Percentiles rank a stretch among this genome's conserved stretches.
Evolutionary conservation across 2,888 invertebrate species (phyloP).

Genomic region (Andricus curvator): DNA sequence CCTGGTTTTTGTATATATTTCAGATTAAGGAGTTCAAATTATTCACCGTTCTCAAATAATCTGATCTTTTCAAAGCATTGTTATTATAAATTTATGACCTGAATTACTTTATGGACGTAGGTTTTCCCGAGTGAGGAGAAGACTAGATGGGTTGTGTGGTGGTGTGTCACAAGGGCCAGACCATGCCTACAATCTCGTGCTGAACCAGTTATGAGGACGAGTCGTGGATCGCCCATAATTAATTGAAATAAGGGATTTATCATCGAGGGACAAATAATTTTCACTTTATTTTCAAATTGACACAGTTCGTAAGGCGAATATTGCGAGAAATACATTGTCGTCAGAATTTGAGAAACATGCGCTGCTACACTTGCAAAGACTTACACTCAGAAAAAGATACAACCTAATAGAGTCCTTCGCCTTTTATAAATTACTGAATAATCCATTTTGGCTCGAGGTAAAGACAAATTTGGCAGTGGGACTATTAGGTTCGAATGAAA

Average conservation of each 20-base stretch:
- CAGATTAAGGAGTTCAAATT: no score
- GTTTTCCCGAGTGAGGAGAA: no score
- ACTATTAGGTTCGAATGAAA: conserved; percentile 16
- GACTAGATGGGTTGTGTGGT: no score
- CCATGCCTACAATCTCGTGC: no score
- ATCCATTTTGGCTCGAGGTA: not conserved
- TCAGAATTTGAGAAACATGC: conserved; percentile 27
- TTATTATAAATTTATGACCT: no score
- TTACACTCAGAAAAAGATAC: conserved; percentile 30
- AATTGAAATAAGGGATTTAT: not conserved
- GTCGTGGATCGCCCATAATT: no score
- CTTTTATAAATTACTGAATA: not conserved
- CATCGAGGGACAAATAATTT: not conserved
- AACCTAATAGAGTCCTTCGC: conserved; percentile 13
- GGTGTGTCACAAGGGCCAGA: no score
- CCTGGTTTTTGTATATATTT: no score
- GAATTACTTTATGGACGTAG: no score
- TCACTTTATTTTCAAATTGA: conserved; percentile 31
- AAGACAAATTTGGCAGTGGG: not conserved
- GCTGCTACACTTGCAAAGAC: conserved; percentile 27
- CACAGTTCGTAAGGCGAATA: conserved; percentile 40
- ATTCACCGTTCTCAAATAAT: no score
- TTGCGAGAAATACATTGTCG: conserved; percentile 37
- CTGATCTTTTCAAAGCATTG: no score
- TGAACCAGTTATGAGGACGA: no score